Conservation (phyloP, 2,113 vertebrate genomes). For the Neogobius melanostomus region DNA sequence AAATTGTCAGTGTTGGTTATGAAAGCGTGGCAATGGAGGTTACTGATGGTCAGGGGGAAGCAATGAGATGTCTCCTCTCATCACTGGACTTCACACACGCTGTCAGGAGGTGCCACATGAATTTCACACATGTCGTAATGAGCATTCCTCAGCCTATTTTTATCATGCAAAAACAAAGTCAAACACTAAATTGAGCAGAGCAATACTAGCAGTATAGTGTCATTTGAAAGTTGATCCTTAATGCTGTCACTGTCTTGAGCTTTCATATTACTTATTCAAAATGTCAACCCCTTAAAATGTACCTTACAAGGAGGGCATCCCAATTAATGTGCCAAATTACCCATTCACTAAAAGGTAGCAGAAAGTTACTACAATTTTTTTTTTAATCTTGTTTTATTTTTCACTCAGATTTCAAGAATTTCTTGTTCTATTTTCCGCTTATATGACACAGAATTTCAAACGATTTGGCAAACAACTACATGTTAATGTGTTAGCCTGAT, state of each 20-base stretch:
- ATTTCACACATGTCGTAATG: conserved; percentile 50
- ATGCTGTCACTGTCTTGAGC: neutral
- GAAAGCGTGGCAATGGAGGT: conserved; percentile 23
- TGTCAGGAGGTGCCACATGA: conserved; percentile 57
- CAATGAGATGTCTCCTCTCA: conserved; percentile 60
- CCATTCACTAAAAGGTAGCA: too few relatives aligned
- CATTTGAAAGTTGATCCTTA: neutral
- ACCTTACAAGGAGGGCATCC: too few relatives aligned
- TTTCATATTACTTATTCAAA: neutral
- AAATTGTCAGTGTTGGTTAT: conserved; percentile 36
- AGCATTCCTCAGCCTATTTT: conserved; percentile 24
- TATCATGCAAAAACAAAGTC: conserved; percentile 15
- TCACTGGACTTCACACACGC: conserved; percentile 38
- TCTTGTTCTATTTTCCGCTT: too few relatives aligned
- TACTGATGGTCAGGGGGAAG: conserved; percentile 38
- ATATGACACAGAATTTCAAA: too few relatives aligned
- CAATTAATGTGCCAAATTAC: too few relatives aligned
- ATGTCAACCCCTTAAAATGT: too few relatives aligned
- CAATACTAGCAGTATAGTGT: neutral
- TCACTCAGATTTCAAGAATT: too few relatives aligned
- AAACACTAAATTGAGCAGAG: neutral
- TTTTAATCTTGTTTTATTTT: too few relatives aligned
- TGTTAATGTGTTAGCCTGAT: too few relatives aligned
- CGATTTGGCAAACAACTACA: too few relatives aligned
- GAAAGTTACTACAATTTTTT: too few relatives aligned